phyloP scores from a whole-genome alignment of 2,888 invertebrate species.

The Lasioglossum figueresi region DNA sequence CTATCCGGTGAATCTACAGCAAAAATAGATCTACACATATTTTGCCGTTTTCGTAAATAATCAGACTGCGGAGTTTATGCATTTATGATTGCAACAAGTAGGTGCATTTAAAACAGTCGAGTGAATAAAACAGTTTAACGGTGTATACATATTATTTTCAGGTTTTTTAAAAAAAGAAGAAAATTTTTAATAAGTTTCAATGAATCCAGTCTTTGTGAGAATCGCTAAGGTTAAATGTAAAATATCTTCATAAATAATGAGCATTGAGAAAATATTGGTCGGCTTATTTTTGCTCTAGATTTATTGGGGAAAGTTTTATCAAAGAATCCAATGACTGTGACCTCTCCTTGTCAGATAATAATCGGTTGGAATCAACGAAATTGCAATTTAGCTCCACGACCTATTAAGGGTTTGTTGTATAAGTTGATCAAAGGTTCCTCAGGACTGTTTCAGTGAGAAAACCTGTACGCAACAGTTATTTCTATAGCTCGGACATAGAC shows the following conservation, averaged over 20 bases:
- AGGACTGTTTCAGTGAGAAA: neutral
- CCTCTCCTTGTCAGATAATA: neutral
- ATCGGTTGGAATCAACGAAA: neutral
- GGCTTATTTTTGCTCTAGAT: neutral
- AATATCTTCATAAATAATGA: neutral
- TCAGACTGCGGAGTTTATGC: too few species aligned
- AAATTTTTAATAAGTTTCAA: too few species aligned
- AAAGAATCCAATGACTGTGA: neutral
- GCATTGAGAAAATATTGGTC: neutral
- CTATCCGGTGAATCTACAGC: too few species aligned
- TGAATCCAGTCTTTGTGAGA: neutral
- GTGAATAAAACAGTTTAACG: too few species aligned
- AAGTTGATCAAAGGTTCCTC: neutral
- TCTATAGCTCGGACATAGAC: neutral
- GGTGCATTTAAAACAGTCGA: too few species aligned
- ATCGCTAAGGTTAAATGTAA: neutral
- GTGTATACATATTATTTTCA: too few species aligned
- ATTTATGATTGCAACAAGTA: too few species aligned
- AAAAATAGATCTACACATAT: too few species aligned
- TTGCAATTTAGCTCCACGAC: neutral
- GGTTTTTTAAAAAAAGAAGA: too few species aligned
- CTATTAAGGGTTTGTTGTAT: too few species aligned
- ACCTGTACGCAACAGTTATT: neutral
- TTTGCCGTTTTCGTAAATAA: too few species aligned
- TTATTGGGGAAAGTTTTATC: neutral